Evolutionary conservation across 2,888 invertebrate genomes (phyloP).

Genomic region (Nowickia ferox): DNA sequence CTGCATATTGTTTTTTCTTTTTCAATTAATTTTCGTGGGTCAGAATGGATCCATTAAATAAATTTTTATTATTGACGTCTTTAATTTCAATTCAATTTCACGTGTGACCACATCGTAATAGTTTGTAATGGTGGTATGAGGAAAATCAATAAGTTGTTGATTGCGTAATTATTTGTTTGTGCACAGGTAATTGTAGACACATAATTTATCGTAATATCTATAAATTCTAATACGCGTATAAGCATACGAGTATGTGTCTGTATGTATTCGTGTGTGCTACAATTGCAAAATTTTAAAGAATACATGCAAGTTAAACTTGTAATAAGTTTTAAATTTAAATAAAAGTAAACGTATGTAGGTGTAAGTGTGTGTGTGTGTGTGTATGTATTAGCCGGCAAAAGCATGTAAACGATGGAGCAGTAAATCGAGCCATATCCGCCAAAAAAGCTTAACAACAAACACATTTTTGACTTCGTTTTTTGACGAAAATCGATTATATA

Average conservation of each 20-base stretch:
- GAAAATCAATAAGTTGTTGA: conserved; percentile 56
- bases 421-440: no score
- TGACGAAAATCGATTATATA: no score
- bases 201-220: background rate
- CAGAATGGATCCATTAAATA: conserved; percentile 10
- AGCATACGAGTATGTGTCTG: background rate
- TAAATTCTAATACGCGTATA: background rate
- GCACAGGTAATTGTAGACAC: background rate
- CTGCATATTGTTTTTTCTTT: conserved; percentile 19
- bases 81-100: conserved; percentile 13
- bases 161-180: conserved; percentile 26
- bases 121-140: background rate
- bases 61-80: conserved; percentile 38
- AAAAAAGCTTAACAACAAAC: no score
- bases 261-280: background rate
- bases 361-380: no score
- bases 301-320: background rate
- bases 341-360: no score
- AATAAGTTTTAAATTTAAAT: no score
- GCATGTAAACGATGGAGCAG: no score
- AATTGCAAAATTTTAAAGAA: background rate
- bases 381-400: no score
- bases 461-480: no score
- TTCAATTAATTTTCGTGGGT: conserved; percentile 22
- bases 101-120: background rate